Evolutionary conservation across 2,888 invertebrate species (phyloP).

Genomic region (Acanthosepion pharaonis): DNA sequence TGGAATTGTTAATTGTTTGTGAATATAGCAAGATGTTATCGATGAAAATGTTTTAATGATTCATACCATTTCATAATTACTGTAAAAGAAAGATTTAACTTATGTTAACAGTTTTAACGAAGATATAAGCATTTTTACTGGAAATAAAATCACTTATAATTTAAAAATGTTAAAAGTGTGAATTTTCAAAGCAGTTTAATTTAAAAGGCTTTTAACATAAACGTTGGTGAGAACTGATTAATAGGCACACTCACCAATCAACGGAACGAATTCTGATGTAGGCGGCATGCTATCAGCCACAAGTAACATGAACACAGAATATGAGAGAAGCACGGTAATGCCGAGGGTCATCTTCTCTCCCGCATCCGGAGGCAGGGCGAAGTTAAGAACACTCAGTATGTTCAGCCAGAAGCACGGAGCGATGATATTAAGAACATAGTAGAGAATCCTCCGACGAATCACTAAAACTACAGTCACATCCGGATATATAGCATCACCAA

Average conservation of each 20-base stretch:
- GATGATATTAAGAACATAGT: constrained; percentile 74
- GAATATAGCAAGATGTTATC: too few species aligned
- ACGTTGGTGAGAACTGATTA: not conserved
- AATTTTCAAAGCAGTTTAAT: not conserved
- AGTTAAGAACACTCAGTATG: constrained; percentile 75
- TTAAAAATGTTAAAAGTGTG: too few species aligned
- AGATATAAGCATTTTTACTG: too few species aligned
- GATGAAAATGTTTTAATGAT: too few species aligned
- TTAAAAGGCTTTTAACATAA: not conserved
- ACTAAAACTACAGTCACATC: constrained; percentile 76
- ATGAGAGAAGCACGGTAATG: constrained; percentile 76
- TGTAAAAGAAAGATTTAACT: too few species aligned
- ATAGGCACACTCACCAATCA: constrained; percentile 72
- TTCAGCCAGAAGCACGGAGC: constrained; percentile 76
- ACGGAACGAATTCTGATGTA: constrained; percentile 76
- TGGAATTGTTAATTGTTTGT: too few species aligned
- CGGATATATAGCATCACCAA: constrained; percentile 67
- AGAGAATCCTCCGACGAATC: constrained; percentile 74
- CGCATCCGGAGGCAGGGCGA: constrained; percentile 75
- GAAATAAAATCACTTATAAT: too few species aligned
- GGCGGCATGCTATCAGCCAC: constrained; percentile 77
- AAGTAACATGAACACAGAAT: constrained; percentile 76
- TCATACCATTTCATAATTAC: too few species aligned
- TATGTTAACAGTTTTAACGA: too few species aligned
- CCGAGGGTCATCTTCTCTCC: constrained; percentile 76